A percentile compares a stretch with the other conserved stretches of the same genome.
Conservation (phyloP, 2,888 invertebrate genomes). For the Anoplius nigerrimus region DNA sequence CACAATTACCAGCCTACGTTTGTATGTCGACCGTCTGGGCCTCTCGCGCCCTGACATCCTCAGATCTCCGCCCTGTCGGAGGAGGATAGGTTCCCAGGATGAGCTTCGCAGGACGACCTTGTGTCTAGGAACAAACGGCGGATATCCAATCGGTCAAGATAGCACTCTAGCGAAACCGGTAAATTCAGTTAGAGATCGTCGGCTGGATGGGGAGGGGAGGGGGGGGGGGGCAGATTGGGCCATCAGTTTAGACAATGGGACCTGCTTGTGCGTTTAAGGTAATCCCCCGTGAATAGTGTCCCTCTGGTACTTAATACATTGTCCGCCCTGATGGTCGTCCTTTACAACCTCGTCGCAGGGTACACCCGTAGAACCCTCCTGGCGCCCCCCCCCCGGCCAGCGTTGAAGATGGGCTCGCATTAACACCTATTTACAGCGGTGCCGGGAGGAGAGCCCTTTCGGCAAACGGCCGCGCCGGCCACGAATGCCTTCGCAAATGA, state of each 20-base stretch:
- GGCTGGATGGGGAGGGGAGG: too few relatives aligned
- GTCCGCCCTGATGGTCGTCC: conserved; percentile 67
- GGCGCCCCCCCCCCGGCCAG: conserved; percentile 29
- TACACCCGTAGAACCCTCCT: conserved; percentile 50
- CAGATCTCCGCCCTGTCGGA: too few relatives aligned
- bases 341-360: conserved; percentile 66
- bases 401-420: conserved; percentile 64
- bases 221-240: conserved; percentile 60
- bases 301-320: conserved; percentile 72
- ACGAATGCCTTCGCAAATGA: too few relatives aligned
- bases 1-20: background rate
- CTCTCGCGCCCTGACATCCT: too few relatives aligned
- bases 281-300: conserved; percentile 72
- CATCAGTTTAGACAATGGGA: conserved; percentile 73
- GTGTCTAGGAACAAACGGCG: background rate
- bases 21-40: background rate
- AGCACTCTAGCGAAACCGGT: conserved; percentile 29
- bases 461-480: too few relatives aligned
- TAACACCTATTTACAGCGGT: conserved; percentile 71
- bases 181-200: conserved; percentile 60
- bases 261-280: conserved; percentile 72
- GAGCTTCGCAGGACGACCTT: too few relatives aligned
- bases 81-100: too few relatives aligned
- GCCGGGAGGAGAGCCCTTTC: conserved; percentile 35
- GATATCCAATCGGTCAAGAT: conserved; percentile 62